Evolutionary conservation across 1,140 invertebrate genomes (phyloP), one percentile per base, ranked within the genome.

Genomic region (Physella acuta): DNA sequence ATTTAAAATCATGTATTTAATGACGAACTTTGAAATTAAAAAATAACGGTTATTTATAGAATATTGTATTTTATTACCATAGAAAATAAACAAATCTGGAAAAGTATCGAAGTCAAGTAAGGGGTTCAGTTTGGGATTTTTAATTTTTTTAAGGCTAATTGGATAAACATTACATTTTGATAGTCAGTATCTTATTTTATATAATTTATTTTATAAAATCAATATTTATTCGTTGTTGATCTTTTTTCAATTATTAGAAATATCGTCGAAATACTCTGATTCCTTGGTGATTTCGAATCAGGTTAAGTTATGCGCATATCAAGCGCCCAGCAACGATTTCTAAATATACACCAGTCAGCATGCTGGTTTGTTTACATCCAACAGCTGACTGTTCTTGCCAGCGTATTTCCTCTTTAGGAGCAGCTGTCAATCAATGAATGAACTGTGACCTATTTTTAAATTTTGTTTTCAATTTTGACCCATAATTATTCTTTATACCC

Each of bases 281-380:
- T 44, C 20, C 20, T 8, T 44, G n/a, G 8, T 44, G 8, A 44
- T 44, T 44, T 11, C 20, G 20, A 44, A 44, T 44, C 39, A 44
- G 24, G 56, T 26, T 58, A 26, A 58, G 20, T 58, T 58, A 64
- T 64, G 39, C 63, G 2, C 33, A 33, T 26, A n/a, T n/a, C n/a
- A n/a, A 3, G 33, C 30, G 16, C 51, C 44, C 49, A 30, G 51
- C 14, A 66, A 66, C 63, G 39, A 44, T 16, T 34, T 52, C 63
- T 66, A 66, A 53, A 68, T 44, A 68, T 68, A 60, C 26, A 44
- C 20, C 28, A 26, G 3, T 39, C 65, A 30, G 55, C 80, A 77
- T 77, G 78, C 76, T 74, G 71, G 70, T 82, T 82, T 84, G 81
- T 84, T 84, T 84, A 84, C 82, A 82, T 79, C 73, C 52, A 76